phyloP scores from a whole-genome alignment of 1,140 invertebrate genomes.

The Cardiocondyla obscurior region DNA sequence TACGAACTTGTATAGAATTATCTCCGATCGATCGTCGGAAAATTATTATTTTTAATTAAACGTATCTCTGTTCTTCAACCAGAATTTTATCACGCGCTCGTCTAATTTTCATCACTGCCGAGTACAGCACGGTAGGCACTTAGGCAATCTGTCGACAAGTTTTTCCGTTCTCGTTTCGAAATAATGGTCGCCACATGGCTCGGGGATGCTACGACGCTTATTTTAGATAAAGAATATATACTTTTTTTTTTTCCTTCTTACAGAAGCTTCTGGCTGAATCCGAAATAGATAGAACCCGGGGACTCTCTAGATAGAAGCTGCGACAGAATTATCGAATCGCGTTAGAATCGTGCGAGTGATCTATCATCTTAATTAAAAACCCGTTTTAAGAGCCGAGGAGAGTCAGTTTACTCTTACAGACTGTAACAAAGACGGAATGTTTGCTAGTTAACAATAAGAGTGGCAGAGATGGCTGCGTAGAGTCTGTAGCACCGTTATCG shows the following conservation, averaged over 20 bases:
- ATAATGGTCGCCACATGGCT: conserved; percentile 26
- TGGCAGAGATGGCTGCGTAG: conserved; percentile 1
- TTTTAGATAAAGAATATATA: conserved; percentile 18
- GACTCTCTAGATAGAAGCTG: not conserved
- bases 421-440: not conserved
- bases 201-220: not conserved
- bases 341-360: not conserved
- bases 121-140: not conserved
- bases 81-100: not conserved
- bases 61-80: not conserved
- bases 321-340: not conserved
- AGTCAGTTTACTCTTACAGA: not conserved
- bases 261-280: not conserved
- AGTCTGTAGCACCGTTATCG: not conserved
- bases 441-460: conserved; percentile 5
- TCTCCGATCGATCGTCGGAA: not conserved
- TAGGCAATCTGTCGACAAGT: not conserved
- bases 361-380: conserved; percentile 15
- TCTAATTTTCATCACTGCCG: not conserved
- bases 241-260: not conserved
- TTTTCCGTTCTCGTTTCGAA: not conserved
- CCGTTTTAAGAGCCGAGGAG: not conserved
- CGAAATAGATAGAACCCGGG: not conserved
- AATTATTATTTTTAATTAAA: conserved; percentile 6
- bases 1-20: not conserved